Percentiles rank a stretch among this genome's conserved stretches.
Conservation (phyloP, 2,888 invertebrate genomes). For the Balanococcus diminutus region DNA sequence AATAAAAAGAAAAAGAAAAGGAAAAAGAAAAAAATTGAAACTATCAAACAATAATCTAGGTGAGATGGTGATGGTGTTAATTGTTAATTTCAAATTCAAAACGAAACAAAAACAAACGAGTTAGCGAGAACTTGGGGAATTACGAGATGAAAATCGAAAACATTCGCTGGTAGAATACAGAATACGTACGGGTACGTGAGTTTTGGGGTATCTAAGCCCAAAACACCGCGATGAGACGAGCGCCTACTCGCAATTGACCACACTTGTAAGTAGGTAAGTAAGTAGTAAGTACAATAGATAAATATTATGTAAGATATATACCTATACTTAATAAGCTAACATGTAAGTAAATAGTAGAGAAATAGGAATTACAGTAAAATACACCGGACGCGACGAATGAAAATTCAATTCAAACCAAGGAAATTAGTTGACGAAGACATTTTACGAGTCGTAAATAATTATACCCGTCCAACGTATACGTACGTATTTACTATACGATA, state of each 20-base stretch:
- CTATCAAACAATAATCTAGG: too few relatives aligned
- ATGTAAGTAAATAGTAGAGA: not conserved
- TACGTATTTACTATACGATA: too few relatives aligned
- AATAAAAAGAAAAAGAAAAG: not conserved
- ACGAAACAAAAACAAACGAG: not conserved
- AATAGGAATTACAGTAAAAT: not conserved
- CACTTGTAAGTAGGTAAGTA: too few relatives aligned
- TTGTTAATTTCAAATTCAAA: not conserved
- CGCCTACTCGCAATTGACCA: not conserved
- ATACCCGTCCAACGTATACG: not conserved
- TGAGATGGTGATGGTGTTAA: not conserved
- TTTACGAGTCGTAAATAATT: too few relatives aligned
- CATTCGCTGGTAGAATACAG: not conserved
- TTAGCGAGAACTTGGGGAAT: not conserved
- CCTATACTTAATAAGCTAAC: not conserved
- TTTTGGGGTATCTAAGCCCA: too few relatives aligned
- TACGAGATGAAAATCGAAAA: not conserved
- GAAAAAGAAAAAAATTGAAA: not conserved
- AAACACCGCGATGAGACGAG: not conserved
- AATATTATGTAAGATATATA: not conserved
- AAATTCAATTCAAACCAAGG: not conserved
- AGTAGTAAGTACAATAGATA: too few relatives aligned
- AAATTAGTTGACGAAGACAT: not conserved
- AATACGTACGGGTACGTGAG: not conserved
- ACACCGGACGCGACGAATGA: not conserved